These are phyloP conservation scores for Cantharis rustica DNA, from an alignment of 2,888 invertebrate genomes.

Conservation along the genomic window DNA sequence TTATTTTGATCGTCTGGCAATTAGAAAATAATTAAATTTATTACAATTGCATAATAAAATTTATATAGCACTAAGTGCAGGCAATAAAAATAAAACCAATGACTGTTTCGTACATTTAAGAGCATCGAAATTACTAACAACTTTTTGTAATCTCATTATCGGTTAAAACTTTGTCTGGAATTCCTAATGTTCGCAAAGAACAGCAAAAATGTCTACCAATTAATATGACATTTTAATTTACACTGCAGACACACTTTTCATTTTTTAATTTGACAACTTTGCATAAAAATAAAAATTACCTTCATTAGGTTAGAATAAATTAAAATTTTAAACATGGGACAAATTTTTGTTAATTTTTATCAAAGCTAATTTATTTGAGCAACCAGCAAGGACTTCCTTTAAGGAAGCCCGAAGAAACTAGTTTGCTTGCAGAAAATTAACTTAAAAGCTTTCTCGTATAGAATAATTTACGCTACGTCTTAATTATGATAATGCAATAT, in stretches of 20 bases:
- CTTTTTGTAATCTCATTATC: conserved; percentile 33
- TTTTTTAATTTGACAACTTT: neutral
- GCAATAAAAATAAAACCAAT: conserved; percentile 24
- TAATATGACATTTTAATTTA: neutral
- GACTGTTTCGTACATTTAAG: conserved; percentile 14
- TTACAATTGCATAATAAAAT: conserved; percentile 20
- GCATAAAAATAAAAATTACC: neutral
- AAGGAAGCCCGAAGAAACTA: neutral
- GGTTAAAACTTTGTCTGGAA: conserved; percentile 23
- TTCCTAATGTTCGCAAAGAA: neutral
- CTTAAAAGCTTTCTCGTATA: conserved; percentile 4
- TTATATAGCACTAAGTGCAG: conserved; percentile 13
- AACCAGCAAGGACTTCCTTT: neutral
- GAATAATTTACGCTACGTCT: neutral
- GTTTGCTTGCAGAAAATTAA: neutral
- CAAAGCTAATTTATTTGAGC: neutral
- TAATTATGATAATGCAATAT: conserved; percentile 4
- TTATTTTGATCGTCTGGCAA: neutral
- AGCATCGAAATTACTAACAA: conserved; percentile 28
- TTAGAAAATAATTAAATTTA: conserved; percentile 16
- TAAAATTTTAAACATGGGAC: neutral
- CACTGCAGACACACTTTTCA: neutral
- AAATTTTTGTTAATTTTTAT: neutral
- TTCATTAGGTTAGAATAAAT: neutral
- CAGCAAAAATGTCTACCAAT: neutral